phyloP scores from a whole-genome alignment of 2,113 vertebrate species.

The Oncorhynchus tshawytscha region DNA sequence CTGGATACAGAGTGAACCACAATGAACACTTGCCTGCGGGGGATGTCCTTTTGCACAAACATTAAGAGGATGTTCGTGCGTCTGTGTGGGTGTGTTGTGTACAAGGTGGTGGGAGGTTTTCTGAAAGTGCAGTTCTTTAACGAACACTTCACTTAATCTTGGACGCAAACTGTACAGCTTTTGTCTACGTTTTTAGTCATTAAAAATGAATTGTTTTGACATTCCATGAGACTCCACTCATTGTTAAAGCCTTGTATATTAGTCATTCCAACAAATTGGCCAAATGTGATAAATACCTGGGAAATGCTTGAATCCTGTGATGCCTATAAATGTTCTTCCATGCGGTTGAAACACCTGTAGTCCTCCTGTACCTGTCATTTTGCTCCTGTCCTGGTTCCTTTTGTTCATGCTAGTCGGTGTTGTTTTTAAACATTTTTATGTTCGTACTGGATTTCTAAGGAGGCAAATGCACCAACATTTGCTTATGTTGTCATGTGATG shows the following conservation, averaged over 20 bases:
- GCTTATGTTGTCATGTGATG: not conserved
- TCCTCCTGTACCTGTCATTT: not conserved
- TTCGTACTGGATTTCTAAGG: no score
- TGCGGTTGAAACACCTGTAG: not conserved
- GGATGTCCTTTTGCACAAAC: slow-evolving; percentile 8
- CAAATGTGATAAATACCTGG: slow-evolving; percentile 63
- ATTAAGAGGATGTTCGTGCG: not conserved
- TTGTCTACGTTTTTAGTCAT: not conserved
- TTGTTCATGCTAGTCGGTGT: not conserved
- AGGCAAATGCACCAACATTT: not conserved
- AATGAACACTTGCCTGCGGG: not conserved
- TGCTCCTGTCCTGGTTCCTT: not conserved
- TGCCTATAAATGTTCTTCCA: slow-evolving; percentile 35
- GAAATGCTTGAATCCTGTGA: slow-evolving; percentile 74
- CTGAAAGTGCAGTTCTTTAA: not conserved
- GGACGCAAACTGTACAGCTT: not conserved
- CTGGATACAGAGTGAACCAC: not conserved
- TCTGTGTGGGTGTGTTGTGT: not conserved
- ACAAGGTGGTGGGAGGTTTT: not conserved
- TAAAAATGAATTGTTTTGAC: not conserved
- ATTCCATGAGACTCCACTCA: slow-evolving; percentile 10
- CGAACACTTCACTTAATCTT: not conserved
- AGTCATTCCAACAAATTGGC: slow-evolving; percentile 38
- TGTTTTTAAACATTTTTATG: no score
- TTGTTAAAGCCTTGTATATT: slow-evolving; percentile 2